Evolutionary conservation across 2,113 vertebrate species (phyloP), one percentile per base, ranked within the genome.

Genomic region (Megaceryle torquata): DNA sequence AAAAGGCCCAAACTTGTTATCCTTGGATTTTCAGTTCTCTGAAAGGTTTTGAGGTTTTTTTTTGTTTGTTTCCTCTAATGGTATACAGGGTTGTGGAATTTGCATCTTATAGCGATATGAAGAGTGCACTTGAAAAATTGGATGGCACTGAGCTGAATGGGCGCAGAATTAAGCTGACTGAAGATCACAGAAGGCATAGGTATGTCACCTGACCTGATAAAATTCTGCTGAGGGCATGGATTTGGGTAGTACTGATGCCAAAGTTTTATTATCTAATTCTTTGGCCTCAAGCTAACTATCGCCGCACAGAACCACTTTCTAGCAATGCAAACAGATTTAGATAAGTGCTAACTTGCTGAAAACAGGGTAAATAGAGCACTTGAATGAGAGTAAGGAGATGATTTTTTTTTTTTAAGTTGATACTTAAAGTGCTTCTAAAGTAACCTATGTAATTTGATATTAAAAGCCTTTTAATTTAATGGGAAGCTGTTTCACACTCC

Each of bases 91-190:
- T 99, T 96, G 99, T 99, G 82, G 99, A 99, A 97, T 99, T 99
- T 97, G 98, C 99, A 37, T 98, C 99, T 25, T 99, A 98, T 24
- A 98, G 98, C 92, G 99, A 99, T 88, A 98, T 99, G 99, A 99
- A 99, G 98, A 99, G 98, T 29, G 99, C 99, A 84, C 98, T 99
- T 92, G 98, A 99, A 78, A 99, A 99, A 94, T 93, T 99, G 56
- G 98, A 99, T 76, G 99, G 99, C 37, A 98, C 98, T 13, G 99
- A 99, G 48, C 97, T 99, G 89, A 99, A 99, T 54, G 99, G 99
- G 37, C 99, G 99, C 86, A 99, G 99, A 83, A 98, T 99, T 86
- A 99, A 99, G 92, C 97, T 99, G 90, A 98, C 97, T 89, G 99
- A 99, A 96, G 99, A 99, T 94, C 98, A 98, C 93, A 98, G 98